Percentiles rank a stretch among this genome's conserved stretches.
Evolutionary conservation across 2,113 vertebrate genomes (phyloP).

Genomic region (Rhinopomastus cyanomelas): DNA sequence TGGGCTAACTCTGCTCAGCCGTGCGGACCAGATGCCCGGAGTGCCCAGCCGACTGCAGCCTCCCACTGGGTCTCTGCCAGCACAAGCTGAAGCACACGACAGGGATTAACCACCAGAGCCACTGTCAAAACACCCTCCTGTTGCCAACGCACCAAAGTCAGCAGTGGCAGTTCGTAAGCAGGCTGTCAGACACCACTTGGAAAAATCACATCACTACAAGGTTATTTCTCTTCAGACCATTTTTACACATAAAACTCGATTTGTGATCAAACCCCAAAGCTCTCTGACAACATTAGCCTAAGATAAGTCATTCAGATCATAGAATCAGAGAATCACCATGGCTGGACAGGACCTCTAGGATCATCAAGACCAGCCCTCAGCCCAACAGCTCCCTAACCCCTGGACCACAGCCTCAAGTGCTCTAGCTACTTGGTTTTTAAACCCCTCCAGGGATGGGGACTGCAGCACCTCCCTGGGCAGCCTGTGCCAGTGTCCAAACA

Average conservation of each 20-base stretch:
- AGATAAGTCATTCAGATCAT: neutral
- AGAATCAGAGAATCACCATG: too few species aligned
- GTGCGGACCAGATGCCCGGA: fast-evolving
- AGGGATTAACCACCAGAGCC: neutral
- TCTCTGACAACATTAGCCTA: neutral
- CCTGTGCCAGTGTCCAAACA: too few species aligned
- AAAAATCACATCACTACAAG: neutral
- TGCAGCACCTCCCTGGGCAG: too few species aligned
- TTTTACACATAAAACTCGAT: neutral
- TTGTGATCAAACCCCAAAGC: neutral
- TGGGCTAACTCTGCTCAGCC: neutral
- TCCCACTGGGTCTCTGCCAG: neutral
- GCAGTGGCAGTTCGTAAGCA: neutral
- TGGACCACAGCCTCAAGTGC: too few species aligned
- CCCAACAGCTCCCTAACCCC: too few species aligned
- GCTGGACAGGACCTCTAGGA: too few species aligned
- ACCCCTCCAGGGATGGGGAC: too few species aligned
- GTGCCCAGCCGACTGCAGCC: fast-evolving
- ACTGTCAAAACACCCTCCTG: neutral
- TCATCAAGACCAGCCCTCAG: too few species aligned
- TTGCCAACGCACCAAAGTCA: neutral
- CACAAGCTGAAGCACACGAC: fast-evolving
- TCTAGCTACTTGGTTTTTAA: too few species aligned
- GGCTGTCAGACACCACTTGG: neutral
- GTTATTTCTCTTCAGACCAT: neutral